Base-by-base conservation (phyloP, 1,140 invertebrate genomes). In the Cylas formicarius region DNA sequence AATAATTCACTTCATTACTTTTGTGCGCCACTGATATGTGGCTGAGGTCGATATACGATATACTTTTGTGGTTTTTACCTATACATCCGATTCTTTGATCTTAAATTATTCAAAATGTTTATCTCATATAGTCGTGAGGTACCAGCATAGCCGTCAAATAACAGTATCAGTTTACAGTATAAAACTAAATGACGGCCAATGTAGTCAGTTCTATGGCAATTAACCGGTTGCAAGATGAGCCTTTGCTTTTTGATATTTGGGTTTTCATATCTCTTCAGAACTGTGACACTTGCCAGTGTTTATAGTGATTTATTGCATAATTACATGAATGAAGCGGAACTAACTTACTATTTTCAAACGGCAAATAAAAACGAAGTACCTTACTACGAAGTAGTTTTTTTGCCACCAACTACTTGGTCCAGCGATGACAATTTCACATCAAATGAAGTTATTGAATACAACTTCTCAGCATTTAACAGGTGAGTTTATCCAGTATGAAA, bases 311-410 rank as follows among this genome's bases (percentile, higher is more conserved):
- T 45, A 16, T 32, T 60, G 23, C 50, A 56, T 29, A 14, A 56
- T 41, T 18, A 44, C n/a, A 56, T 60, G 53, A 52, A 31, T 29
- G 48, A 53, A n/a, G 21, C 43, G 6, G 60, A 60, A 32, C 40
- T 58, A 9, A 39, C 51, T n/a, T 54, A 56, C 48, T 60, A 58
- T 54, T 62, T 62, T 46, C 53, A 56, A 52, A 56, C 55, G 4
- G 36, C 5, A 28, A 39, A 53, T 47, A 42, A 28, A 45, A 22
- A 22, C 20, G 11, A 10, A 8, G 17, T 62, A 22, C 56, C 58
- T 4, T 53, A 62, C n/a, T 62, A 62, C 48, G 58, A 62, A 44
- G 31, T 62, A 4, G 46, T 62, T 10, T 50, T 53, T 38, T 51
- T 61, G 11, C 58, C 60, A 4, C 17, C 36, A 29, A 26, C 28